Base-by-base conservation (phyloP, 2,888 invertebrate genomes). In the Escarpia spicata region DNA sequence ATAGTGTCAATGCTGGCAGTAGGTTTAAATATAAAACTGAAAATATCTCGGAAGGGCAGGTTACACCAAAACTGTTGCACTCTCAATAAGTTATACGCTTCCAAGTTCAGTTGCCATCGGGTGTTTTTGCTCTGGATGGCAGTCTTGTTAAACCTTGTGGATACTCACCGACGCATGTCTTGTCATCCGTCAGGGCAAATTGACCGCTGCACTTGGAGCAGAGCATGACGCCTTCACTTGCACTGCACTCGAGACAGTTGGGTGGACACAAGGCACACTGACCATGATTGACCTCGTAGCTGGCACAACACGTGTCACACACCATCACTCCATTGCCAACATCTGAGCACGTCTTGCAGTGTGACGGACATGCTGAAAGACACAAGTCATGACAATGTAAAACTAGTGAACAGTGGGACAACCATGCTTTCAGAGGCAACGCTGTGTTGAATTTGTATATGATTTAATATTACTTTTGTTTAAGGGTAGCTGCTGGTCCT, bases 241-340 rank as follows among this genome's bases (percentile, higher is more conserved):
- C 19, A 26, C 89, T 92, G 91, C 93, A 93, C 19, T 90, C 75
- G n/a, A n/a, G 90, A 52, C 93, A 93, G 90, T 93, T 37, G 2
- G 60, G 52, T 31, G 93, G 93, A 92, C 93, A 93, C 12, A 93
- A 91, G 26, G 92, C 93, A 91, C 93, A 93, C 37, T 91, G 44
- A 26, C 93, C 93, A 1, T 45, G 15, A 91, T 93, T 93, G 60
- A 93, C 92, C 43, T 91, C 52, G 90, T 91, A 93, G 43, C 89
- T 43, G 3, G 93, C 37, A 75, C 90, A n/a, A 92, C 93, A 93
- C 26, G 60, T 75, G 4, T 45, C 90, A 90, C 93, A 93, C 19
- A 90, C 31, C 93, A 93, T 93, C 60, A 45, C 60, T 0, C 93
- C 93, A 60, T 92, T 89, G 37, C 37, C 37, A 6, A 10, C 91